phyloP scores from a whole-genome alignment of 2,888 invertebrate genomes.

The Metallyticus violacea region DNA sequence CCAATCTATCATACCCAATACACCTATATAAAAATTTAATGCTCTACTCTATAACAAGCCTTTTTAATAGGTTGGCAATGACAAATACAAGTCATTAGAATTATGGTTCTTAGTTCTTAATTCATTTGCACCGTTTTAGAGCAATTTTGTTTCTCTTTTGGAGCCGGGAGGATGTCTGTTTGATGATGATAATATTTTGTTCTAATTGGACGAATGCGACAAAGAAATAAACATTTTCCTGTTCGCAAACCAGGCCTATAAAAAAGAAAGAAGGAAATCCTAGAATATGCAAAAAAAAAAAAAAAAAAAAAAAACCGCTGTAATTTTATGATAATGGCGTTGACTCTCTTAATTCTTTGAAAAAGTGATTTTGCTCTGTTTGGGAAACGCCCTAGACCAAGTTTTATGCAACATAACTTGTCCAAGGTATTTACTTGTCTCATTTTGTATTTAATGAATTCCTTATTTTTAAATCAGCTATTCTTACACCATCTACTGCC shows the following conservation, averaged over 20 bases:
- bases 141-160: no score
- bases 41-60: no score
- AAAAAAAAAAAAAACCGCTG: no score
- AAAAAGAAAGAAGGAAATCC: neutral
- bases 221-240: neutral
- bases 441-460: neutral
- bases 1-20: no score
- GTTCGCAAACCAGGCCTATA: neutral
- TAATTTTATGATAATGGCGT: neutral
- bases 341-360: neutral
- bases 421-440: neutral
- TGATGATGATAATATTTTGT: no score
- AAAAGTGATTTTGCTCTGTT: neutral
- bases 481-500: neutral
- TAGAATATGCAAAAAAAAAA: neutral
- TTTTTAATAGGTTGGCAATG: no score
- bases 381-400: neutral
- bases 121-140: no score
- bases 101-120: no score
- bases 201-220: neutral
- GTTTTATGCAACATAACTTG: neutral
- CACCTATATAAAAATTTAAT: no score
- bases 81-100: no score
- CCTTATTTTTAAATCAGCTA: neutral
- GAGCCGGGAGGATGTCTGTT: no score